Conservation (phyloP, 2,113 vertebrate species). For the Scalopus aquaticus region DNA sequence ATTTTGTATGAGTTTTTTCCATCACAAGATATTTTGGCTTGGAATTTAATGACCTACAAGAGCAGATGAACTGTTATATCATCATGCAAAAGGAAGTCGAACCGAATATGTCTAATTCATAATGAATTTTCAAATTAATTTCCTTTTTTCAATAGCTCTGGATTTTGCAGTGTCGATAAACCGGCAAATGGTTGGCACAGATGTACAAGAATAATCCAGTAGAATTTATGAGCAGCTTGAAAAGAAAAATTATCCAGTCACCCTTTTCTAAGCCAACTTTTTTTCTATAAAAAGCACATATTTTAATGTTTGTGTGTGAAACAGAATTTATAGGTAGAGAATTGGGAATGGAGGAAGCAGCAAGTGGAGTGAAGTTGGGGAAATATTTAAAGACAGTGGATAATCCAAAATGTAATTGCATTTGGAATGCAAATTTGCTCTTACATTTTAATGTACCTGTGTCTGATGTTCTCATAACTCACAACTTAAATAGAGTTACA, state of each 20-base stretch:
- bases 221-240: slow-evolving; percentile 63
- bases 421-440: slow-evolving; percentile 57
- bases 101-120: slow-evolving; percentile 54
- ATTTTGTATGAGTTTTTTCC: background rate
- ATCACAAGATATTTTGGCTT: slow-evolving; percentile 63
- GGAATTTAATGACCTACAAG: slow-evolving; percentile 17
- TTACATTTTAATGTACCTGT: slow-evolving; percentile 51
- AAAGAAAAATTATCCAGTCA: slow-evolving; percentile 63
- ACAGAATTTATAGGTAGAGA: slow-evolving; percentile 52
- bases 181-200: slow-evolving; percentile 50
- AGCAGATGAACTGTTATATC: slow-evolving; percentile 50
- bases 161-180: slow-evolving; percentile 34
- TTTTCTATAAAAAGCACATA: slow-evolving; percentile 54
- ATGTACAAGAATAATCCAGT: background rate
- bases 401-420: slow-evolving; percentile 49
- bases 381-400: slow-evolving; percentile 68
- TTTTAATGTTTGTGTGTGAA: slow-evolving; percentile 61
- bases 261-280: slow-evolving; percentile 57
- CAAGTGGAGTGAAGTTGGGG: slow-evolving; percentile 39
- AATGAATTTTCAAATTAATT: slow-evolving; percentile 66
- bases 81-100: slow-evolving; percentile 55
- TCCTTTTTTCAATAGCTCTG: background rate
- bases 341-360: background rate
- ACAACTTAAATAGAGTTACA: background rate
- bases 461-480: slow-evolving; percentile 23